These are phyloP conservation scores for Sesia apiformis DNA, from an alignment of 2,888 invertebrate species.

Conservation along the genomic window DNA sequence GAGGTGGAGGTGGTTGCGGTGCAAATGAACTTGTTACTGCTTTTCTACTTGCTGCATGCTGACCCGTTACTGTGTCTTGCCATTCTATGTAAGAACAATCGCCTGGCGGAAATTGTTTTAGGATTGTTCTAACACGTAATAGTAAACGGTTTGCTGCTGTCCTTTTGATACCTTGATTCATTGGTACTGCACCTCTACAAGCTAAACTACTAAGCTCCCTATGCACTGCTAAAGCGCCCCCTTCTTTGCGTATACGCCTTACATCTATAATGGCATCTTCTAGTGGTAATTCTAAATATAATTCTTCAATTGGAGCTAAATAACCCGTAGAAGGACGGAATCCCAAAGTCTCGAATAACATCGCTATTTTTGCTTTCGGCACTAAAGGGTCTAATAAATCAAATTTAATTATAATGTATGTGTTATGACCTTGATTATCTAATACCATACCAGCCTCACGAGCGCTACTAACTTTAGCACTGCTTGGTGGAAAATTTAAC, in stretches of 20 bases:
- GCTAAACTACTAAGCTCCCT: constrained; percentile 48
- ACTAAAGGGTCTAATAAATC: constrained; percentile 44
- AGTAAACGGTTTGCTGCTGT: constrained; percentile 59
- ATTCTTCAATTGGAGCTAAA: constrained; percentile 24
- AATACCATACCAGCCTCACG: constrained; percentile 29
- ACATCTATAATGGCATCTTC: constrained; percentile 41
- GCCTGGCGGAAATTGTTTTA: constrained; percentile 50
- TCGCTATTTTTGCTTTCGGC: constrained; percentile 34
- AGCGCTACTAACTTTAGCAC: constrained; percentile 34
- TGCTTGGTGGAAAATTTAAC: constrained; percentile 46
- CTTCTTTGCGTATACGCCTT: constrained; percentile 42
- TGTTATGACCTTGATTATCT: constrained; percentile 42
- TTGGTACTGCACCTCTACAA: constrained; percentile 39
- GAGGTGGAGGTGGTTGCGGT: constrained; percentile 41
- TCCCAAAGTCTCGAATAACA: constrained; percentile 40
- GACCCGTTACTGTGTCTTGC: constrained; percentile 52
- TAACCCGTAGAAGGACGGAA: constrained; percentile 27
- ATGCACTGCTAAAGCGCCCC: constrained; percentile 57
- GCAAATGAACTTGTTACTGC: constrained; percentile 59
- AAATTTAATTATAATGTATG: constrained; percentile 44
- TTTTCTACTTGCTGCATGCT: constrained; percentile 50
- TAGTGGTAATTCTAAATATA: constrained; percentile 25
- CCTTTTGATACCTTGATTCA: constrained; percentile 56
- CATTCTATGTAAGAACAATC: constrained; percentile 41
- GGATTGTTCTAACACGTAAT: constrained; percentile 44